phyloP scores from a whole-genome alignment of 2,797 vertebrate genomes.

The Pangasius krempfi region DNA sequence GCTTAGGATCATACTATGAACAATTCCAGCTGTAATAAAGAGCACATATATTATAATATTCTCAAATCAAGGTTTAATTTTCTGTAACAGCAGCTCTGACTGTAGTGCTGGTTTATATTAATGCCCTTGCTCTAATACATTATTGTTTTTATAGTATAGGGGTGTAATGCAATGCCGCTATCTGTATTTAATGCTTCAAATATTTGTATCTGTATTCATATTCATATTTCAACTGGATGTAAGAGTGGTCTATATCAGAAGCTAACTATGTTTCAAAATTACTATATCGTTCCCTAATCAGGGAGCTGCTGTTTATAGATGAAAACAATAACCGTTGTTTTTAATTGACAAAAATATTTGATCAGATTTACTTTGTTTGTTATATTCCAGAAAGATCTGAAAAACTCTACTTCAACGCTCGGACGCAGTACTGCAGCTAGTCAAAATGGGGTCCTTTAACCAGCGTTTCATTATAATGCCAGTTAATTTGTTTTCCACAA shows the following conservation, averaged over 20 bases:
- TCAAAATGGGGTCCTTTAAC: background rate
- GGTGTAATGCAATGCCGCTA: background rate
- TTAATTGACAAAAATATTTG: background rate
- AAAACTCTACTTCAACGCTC: background rate
- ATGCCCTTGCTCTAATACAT: background rate
- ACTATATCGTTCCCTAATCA: too few species aligned
- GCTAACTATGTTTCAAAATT: background rate
- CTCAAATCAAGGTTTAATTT: background rate
- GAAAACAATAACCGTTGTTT: background rate
- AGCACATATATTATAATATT: background rate
- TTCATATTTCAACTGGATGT: background rate
- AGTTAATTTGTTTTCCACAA: background rate
- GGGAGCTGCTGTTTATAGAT: background rate
- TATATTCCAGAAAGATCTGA: background rate
- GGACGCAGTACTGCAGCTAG: background rate
- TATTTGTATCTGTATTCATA: background rate
- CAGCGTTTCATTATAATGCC: too few species aligned
- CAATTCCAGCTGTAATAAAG: background rate
- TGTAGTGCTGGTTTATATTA: background rate
- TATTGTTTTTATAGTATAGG: background rate
- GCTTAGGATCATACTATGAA: background rate
- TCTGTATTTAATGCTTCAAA: background rate
- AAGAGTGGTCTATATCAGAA: background rate
- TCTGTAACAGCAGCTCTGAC: background rate
- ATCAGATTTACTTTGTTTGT: background rate